These are phyloP conservation scores for Thinocorus orbignyianus DNA, from an alignment of 2,113 vertebrate genomes.

Conservation along the genomic window DNA sequence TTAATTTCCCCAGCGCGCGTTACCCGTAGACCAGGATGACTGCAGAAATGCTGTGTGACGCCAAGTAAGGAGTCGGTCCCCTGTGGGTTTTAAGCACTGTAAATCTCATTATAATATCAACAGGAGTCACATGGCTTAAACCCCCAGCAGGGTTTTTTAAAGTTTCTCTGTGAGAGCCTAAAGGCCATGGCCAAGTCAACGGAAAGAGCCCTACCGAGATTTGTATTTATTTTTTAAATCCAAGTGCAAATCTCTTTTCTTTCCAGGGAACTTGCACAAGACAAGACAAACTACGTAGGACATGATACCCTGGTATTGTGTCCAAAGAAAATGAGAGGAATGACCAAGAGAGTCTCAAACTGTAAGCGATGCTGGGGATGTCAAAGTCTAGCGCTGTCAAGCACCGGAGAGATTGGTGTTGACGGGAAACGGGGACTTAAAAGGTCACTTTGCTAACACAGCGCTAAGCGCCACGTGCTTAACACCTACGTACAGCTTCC, in stretches of 20 bases:
- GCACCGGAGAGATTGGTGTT: not conserved
- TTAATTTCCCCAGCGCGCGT: not conserved
- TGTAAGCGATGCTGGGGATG: not conserved
- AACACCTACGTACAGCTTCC: not conserved
- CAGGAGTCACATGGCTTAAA: slow-evolving; percentile 52
- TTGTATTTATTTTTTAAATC: slow-evolving; percentile 60
- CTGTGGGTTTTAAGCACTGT: slow-evolving; percentile 38
- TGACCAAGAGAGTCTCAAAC: not conserved
- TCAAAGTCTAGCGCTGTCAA: not conserved
- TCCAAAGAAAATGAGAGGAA: slow-evolving; percentile 22
- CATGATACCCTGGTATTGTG: not conserved
- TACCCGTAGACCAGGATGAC: not conserved
- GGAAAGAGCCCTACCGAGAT: slow-evolving; percentile 44
- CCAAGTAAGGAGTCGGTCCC: slow-evolving; percentile 25
- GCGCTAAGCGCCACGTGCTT: not conserved
- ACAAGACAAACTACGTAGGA: slow-evolving; percentile 44
- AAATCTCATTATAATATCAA: slow-evolving; percentile 56
- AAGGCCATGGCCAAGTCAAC: slow-evolving; percentile 49
- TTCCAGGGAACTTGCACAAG: slow-evolving; percentile 40
- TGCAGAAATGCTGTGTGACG: not conserved
- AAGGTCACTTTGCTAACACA: not conserved
- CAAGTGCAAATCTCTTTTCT: slow-evolving; percentile 48
- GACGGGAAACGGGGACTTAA: not conserved
- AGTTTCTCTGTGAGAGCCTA: slow-evolving; percentile 41
- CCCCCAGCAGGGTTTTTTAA: slow-evolving; percentile 55